Base-by-base conservation (phyloP, 92 coral and sea anemone species). In the Isaurus tuberculatus region DNA sequence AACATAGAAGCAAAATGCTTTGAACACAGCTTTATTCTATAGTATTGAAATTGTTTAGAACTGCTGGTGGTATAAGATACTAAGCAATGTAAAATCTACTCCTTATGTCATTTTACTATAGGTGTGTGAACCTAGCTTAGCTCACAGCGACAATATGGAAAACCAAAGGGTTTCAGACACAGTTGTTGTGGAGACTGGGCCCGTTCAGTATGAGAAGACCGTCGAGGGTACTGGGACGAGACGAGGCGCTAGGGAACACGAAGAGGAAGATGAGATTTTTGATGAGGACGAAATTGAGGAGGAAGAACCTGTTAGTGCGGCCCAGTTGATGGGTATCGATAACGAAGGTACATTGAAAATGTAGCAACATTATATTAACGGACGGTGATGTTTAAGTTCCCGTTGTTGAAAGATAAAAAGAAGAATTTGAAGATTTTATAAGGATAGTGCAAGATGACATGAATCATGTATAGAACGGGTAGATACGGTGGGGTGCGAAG, bases 161-260 rank as follows among this genome's bases (percentile, higher is more conserved):
- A 53, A 23, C 28, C 32, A 37, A 42, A 36, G 16, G 29, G 79
- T 69, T 20, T 85, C 74, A 4, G 79, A 65, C 11, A 92, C 87
- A 37, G 87, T 94, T 8, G 97, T 96, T 19, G 88, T 96, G 32
- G 99, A 96, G 84, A 89, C 89, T 64, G 99, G 99, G 30, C 99
- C 99, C 1, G 99, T 96, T 15, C 95, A 94, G 30, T 96, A 96
- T 55, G 98, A 89, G 44, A 90, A 90, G 34, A 48, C 66, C 19
- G 58, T 69, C 82, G 92, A 84, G 70, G 88, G 53, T 65, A 30
- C 75, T 25, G 73, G 25, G 58, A 3, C 30, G 58, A 49, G 16
- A 49, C 57, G 14, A 40, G 27, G 65, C 8, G 65, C 14, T 2
- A 58, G 42, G 64, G 90, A 81, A 58, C 85, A 46, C 23, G 92